phyloP scores from a whole-genome alignment of 2,797 vertebrate species.

The Acipenser transmontanus region DNA sequence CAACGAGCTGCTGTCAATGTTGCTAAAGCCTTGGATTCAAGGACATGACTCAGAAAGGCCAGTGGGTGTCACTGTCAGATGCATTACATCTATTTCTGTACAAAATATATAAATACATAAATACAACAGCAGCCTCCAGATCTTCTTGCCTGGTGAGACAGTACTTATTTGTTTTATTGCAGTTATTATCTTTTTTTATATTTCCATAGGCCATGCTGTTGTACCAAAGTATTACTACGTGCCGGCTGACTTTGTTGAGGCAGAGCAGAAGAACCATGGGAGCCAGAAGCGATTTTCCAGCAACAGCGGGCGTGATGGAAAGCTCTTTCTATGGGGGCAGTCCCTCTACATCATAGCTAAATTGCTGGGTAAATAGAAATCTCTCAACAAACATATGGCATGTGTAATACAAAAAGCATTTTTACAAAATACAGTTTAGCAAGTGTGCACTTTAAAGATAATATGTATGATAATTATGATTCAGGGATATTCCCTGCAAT shows the following conservation, averaged over 20 bases:
- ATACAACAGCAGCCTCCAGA: neutral
- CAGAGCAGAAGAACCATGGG: constrained; percentile 78
- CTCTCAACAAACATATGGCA: no score
- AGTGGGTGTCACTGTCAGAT: neutral
- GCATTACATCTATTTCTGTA: neutral
- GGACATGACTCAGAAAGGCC: no score
- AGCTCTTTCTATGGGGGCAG: constrained; percentile 89
- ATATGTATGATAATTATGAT: no score
- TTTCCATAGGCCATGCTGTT: constrained; percentile 68
- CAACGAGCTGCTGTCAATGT: neutral
- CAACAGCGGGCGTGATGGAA: constrained; percentile 83
- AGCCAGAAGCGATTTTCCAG: constrained; percentile 93
- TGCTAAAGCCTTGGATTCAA: neutral
- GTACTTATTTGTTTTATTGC: constrained; percentile 19
- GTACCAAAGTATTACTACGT: constrained; percentile 92
- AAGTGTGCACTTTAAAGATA: no score
- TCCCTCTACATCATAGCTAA: constrained; percentile 85
- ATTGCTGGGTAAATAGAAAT: constrained; percentile 72
- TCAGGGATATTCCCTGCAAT: no score
- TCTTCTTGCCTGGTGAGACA: neutral
- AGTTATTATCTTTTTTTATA: neutral
- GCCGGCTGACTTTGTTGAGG: constrained; percentile 87
- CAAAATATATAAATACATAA: neutral
- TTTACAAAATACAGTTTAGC: no score
- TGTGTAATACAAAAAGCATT: no score